Evolutionary conservation across 2,113 vertebrate genomes (phyloP).

Genomic region (Glaucidium brasilianum): DNA sequence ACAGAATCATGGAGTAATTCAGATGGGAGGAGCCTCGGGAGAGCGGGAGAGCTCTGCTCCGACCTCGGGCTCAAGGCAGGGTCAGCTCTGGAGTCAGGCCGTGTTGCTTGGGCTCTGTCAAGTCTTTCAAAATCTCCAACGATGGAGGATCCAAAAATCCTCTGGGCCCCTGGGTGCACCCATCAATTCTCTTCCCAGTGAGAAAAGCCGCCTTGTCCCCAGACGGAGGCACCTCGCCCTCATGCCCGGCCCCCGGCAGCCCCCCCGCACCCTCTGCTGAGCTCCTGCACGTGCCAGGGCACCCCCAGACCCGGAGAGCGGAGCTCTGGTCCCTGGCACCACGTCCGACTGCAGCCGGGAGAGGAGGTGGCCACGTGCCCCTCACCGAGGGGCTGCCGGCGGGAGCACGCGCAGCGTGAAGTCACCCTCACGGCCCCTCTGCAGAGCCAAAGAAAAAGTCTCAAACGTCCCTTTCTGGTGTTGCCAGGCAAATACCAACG

Average conservation of each 20-base stretch:
- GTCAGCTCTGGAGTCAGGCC: neutral
- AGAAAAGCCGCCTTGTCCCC: neutral
- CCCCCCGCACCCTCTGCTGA: neutral
- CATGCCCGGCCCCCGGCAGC: neutral
- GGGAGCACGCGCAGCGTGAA: accelerated
- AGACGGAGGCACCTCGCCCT: neutral
- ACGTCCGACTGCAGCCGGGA: accelerated
- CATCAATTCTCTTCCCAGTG: too few relatives aligned
- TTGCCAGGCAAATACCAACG: neutral
- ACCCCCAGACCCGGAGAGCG: neutral
- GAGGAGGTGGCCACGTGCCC: neutral
- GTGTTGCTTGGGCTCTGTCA: neutral
- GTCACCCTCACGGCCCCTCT: neutral
- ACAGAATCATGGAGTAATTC: neutral
- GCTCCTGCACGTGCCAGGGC: neutral
- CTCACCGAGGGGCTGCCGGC: neutral
- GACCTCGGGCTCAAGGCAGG: neutral
- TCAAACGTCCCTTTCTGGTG: neutral
- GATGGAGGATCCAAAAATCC: neutral
- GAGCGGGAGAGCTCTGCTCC: neutral
- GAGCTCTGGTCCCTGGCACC: neutral
- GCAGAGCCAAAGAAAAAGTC: neutral
- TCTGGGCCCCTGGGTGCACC: neutral
- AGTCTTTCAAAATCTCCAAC: neutral
- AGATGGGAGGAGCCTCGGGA: neutral